These are phyloP conservation scores for Bubo scandiacus DNA, from an alignment of 2,113 vertebrate genomes.

Conservation along the genomic window DNA sequence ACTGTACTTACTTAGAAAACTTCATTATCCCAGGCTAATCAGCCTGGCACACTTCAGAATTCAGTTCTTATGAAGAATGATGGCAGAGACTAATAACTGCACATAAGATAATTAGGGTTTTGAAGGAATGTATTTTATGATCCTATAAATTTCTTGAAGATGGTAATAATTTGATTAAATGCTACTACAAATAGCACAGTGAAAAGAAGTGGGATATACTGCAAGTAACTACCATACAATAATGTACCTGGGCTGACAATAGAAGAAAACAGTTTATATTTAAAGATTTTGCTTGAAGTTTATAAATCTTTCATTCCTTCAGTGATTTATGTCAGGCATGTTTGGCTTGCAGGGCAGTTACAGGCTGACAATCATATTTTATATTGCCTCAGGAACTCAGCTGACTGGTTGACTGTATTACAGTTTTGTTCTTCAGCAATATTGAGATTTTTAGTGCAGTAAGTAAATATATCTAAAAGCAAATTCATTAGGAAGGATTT, in stretches of 20 bases:
- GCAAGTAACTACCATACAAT: neutral
- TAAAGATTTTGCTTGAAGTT: neutral
- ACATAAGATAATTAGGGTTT: neutral
- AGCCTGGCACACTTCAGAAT: neutral
- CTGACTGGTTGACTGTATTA: neutral
- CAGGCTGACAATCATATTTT: neutral
- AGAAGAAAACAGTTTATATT: neutral
- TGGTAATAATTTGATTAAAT: neutral
- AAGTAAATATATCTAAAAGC: neutral
- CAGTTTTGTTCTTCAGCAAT: neutral
- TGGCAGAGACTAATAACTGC: neutral
- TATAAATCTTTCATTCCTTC: neutral
- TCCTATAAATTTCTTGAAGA: neutral
- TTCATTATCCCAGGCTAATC: neutral
- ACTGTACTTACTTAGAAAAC: neutral
- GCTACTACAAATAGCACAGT: neutral
- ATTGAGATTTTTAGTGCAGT: neutral
- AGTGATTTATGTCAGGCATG: neutral
- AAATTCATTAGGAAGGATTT: neutral
- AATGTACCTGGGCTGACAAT: neutral
- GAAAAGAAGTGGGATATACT: neutral
- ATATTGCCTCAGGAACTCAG: neutral
- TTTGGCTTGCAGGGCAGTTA: neutral
- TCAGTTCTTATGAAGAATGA: neutral
- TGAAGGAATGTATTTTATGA: neutral